Base-by-base conservation (phyloP, 2,888 invertebrate species). In the Yponomeuta plumbellus region DNA sequence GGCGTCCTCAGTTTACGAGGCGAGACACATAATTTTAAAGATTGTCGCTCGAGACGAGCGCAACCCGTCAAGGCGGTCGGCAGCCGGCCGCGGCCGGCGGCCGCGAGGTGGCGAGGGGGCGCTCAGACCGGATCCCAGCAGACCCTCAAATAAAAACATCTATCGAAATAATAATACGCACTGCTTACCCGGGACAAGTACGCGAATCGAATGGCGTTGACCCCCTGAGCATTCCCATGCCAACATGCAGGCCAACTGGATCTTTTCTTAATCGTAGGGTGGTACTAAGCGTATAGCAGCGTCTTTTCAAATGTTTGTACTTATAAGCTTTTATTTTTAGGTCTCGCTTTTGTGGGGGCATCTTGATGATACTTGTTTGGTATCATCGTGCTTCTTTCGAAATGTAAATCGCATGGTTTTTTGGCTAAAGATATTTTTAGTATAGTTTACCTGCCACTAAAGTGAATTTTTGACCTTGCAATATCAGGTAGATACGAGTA, bases 111-210 rank as follows among this genome's bases (percentile, higher is more conserved):
- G 79, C 81, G 88, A 85, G 88, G 88, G 89, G 85, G 88, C 85
- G 85, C 85, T 72, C 80, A 83, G 88, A 90, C 90, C 91, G 90
- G 90, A 86, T 90, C 84, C 80, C 77, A 86, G 87, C 77, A 86
- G 87, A 88, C 90, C 90, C 90, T 88, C 84, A 88, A 90, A 88
- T 88, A 88, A 90, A 89, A 90, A 87, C 88, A 89, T 88, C 88
- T 86, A 87, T 89, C 88, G 84, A 81, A 90, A 89, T 90, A 91
- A 90, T 90, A 91, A 90, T 89, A 90, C 86, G 81, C 84, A 86
- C 86, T 83, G 83, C 84, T 83, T 83, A 81, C 84, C 75, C 85
- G 80, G 80, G 86, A 88, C 89, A 86, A 89, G 90, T 89, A 88
- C 88, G 84, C 84, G 85, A 85, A 82, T 80, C 84, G 84, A 85